These are phyloP conservation scores for Brachyrhaphis roseni DNA, from an alignment of 2,797 vertebrate species.

Conservation along the genomic window DNA sequence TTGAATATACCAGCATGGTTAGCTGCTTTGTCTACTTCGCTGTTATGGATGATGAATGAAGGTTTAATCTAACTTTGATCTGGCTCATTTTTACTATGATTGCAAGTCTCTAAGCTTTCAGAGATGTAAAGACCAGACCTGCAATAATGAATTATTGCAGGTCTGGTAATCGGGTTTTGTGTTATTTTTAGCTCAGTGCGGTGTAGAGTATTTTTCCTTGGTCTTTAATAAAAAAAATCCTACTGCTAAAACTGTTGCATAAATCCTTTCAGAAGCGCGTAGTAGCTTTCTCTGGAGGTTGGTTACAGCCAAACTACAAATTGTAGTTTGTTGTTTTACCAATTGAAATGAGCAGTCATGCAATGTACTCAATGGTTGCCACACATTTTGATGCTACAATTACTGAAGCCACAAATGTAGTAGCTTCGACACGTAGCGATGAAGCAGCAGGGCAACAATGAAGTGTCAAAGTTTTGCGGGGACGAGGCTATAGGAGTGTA, in stretches of 20 bases:
- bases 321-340: not conserved
- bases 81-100: not conserved
- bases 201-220: too few relatives aligned
- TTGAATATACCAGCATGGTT: not conserved
- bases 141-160: not conserved
- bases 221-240: not conserved
- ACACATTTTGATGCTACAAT: not conserved
- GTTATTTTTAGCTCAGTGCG: not conserved
- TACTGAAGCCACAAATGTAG: not conserved
- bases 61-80: not conserved
- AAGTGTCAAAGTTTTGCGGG: not conserved
- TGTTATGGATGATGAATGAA: not conserved
- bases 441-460: not conserved
- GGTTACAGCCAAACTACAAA: not conserved
- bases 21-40: not conserved
- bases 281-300: not conserved
- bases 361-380: not conserved
- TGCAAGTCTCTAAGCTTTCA: not conserved
- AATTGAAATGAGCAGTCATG: not conserved
- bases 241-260: not conserved
- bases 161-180: not conserved
- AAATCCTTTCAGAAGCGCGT: not conserved
- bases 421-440: not conserved
- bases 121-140: not conserved
- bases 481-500: not conserved